These are phyloP conservation scores for Pterostichus niger DNA, from an alignment of 2,888 invertebrate species.

Conservation along the genomic window DNA sequence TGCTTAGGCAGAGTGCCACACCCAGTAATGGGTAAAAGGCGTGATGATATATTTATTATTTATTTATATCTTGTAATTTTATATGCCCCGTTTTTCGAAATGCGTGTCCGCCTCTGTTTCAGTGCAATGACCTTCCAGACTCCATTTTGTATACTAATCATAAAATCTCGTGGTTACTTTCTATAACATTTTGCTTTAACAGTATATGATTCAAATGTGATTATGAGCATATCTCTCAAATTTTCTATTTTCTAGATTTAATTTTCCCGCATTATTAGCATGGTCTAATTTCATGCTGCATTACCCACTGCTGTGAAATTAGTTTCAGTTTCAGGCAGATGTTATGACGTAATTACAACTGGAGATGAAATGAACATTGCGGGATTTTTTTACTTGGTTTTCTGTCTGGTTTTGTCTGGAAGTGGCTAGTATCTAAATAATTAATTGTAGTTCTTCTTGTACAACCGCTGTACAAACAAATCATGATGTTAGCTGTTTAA, in stretches of 20 bases:
- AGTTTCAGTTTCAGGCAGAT: background rate
- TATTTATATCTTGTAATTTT: background rate
- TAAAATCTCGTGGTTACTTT: constrained; percentile 27
- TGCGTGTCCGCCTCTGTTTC: background rate
- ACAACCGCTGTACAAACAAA: background rate
- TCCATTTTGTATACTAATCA: constrained; percentile 21
- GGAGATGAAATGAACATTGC: background rate
- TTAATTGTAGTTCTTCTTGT: background rate
- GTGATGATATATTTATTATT: too few relatives aligned
- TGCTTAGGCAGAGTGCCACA: too few relatives aligned
- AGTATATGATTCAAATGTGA: background rate
- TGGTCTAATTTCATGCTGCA: background rate
- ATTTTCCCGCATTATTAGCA: background rate
- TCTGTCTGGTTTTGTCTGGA: constrained; percentile 23
- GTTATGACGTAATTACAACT: background rate
- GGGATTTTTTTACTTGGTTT: background rate
- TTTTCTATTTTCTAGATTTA: constrained; percentile 8
- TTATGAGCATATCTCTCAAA: background rate
- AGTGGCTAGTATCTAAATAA: background rate
- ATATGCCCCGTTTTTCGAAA: constrained; percentile 15
- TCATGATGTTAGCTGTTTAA: background rate
- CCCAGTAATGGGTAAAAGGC: too few relatives aligned
- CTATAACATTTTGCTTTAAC: constrained; percentile 16
- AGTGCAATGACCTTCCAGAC: constrained; percentile 18
- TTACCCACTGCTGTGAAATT: background rate